Evolutionary conservation across 2,888 invertebrate species (phyloP).

Genomic region (Empis livida): DNA sequence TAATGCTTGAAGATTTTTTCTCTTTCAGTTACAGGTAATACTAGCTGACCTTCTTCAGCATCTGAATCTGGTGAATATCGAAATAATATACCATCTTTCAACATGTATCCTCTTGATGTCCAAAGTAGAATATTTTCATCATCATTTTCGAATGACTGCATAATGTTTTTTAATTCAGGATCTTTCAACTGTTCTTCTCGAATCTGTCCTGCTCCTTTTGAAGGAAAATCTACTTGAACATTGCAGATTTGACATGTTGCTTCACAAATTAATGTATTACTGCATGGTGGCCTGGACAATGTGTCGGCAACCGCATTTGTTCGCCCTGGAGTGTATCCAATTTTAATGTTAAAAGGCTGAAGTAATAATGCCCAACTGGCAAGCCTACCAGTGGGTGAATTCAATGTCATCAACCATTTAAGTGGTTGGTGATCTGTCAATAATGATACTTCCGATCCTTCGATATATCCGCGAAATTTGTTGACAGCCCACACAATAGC

Average conservation of each 20-base stretch:
- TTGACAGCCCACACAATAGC: constrained; percentile 12
- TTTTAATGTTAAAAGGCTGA: constrained; percentile 26
- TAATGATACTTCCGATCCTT: constrained; percentile 19
- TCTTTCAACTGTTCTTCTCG: not conserved
- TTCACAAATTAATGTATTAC: not conserved
- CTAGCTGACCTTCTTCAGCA: constrained; percentile 7
- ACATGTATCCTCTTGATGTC: not conserved
- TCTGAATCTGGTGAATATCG: constrained; percentile 6
- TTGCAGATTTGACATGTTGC: not conserved
- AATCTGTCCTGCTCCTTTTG: constrained; percentile 6
- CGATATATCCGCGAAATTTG: constrained; percentile 32
- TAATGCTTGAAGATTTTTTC: constrained; percentile 5
- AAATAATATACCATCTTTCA: constrained; percentile 8
- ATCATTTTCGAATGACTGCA: not conserved
- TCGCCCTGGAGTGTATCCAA: constrained; percentile 28
- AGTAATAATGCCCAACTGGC: constrained; percentile 34
- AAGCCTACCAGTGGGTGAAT: constrained; percentile 30
- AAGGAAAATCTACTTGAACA: constrained; percentile 5
- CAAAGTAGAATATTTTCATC: not conserved
- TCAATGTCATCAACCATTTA: constrained; percentile 32
- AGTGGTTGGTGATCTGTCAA: constrained; percentile 36
- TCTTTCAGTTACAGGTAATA: constrained; percentile 5
- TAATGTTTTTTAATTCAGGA: not conserved
- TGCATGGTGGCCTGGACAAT: constrained; percentile 7
- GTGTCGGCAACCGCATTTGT: constrained; percentile 17